Conservation (phyloP, 1,140 invertebrate species). For the Caenorhabditis remanei region DNA sequence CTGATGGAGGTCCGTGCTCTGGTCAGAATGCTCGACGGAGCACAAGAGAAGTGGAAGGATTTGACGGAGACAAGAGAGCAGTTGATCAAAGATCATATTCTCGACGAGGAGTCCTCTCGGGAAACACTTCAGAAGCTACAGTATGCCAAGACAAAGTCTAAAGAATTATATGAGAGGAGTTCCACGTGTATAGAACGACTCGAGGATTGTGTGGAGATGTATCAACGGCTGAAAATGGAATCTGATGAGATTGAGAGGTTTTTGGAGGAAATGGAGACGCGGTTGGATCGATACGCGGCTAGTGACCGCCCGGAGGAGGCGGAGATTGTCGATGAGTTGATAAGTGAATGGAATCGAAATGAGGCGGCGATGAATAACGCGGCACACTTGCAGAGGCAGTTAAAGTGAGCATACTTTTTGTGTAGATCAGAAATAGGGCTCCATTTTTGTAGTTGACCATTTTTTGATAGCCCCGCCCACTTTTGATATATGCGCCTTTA, state of each 20-base stretch:
- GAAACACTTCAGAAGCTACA: constrained; percentile 53
- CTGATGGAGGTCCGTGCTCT: constrained; percentile 38
- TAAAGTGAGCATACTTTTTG: constrained; percentile 33
- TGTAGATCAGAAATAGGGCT: not conserved
- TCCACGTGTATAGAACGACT: constrained; percentile 45
- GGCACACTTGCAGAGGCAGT: constrained; percentile 63
- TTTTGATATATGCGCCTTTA: too few relatives aligned
- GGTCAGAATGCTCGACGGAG: constrained; percentile 37
- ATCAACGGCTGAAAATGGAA: constrained; percentile 25
- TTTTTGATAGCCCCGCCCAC: too few relatives aligned
- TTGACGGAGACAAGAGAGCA: constrained; percentile 31
- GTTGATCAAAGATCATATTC: constrained; percentile 26
- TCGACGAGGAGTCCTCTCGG: not conserved
- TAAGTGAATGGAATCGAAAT: constrained; percentile 60
- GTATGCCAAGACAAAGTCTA: constrained; percentile 49
- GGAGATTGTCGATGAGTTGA: constrained; percentile 31
- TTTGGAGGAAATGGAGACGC: constrained; percentile 61
- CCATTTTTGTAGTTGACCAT: too few relatives aligned
- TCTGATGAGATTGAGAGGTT: constrained; percentile 51
- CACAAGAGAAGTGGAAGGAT: constrained; percentile 44
- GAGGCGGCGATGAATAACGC: constrained; percentile 63
- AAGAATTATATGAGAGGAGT: constrained; percentile 44
- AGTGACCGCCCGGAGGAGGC: constrained; percentile 30
- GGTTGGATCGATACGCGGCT: constrained; percentile 49
- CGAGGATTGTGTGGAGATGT: constrained; percentile 57